Evolutionary conservation across 2,888 invertebrate species (phyloP), one percentile per base, ranked within the genome.

Genomic region (Sarcophaga variegata): DNA sequence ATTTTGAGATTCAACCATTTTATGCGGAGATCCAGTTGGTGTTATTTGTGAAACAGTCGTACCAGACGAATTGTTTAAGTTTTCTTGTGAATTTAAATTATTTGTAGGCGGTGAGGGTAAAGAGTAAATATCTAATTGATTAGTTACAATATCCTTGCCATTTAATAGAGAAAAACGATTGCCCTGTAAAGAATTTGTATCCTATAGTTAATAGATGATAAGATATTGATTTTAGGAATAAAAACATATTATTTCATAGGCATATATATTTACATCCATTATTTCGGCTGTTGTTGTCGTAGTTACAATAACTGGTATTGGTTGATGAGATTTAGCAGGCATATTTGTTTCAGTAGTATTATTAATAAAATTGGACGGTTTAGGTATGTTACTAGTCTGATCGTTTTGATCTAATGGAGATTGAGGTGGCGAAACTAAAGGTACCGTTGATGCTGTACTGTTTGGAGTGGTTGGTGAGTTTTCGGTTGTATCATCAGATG

Each of bases 11-110:
- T 77, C 82, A 62, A 84, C 80, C 67, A 45, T 88, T 84, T 84
- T 84, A 22, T 75, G 91, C 81, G 45, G 85, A 77, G 87, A 87
- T 82, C 59, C 82, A 17, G 89, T 81, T 66, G 88, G 88, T 2
- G 92, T 90, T 64, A 88, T 85, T 88, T 90, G 89, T 54, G 91
- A 92, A 64, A 89, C 89, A 54, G 91, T 90, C 27, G 91, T 91
- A 22, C 89, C 92, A 80, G 90, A 89, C 75, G 91, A 90, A 72
- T 89, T 89, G 83, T 92, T 90, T 49, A 92, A 83, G 45, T 89
- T 88, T 49, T 88, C 76, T 66, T 85, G 82, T 1, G 80, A 75
- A 75, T 81, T 83, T 17, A 82, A 64, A 66, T 83, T 86, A 27
- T 88, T 70, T 37, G 85, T 83, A 67, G 91, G 90, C 59, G 89